Evolutionary conservation across 2,113 vertebrate species (phyloP).

Genomic region (Coptodon bakossiorum): DNA sequence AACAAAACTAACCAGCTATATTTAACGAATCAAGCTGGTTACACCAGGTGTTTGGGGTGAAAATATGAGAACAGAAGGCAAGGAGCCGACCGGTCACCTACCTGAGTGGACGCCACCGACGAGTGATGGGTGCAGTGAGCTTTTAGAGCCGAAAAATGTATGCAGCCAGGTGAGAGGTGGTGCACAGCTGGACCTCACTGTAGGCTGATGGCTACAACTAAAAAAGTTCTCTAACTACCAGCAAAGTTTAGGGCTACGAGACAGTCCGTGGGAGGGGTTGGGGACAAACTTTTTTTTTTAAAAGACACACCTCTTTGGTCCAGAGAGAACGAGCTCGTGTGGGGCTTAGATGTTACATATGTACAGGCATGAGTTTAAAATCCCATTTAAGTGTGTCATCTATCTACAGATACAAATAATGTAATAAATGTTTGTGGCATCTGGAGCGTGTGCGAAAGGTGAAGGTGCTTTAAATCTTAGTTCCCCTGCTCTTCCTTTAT

Average conservation of each 20-base stretch:
- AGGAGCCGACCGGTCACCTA: constrained; percentile 10
- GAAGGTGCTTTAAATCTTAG: background rate
- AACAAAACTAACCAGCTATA: background rate
- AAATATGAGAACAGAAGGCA: background rate
- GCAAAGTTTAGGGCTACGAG: constrained; percentile 52
- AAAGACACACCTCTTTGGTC: constrained; percentile 65
- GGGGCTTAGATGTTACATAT: background rate
- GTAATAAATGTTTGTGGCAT: background rate
- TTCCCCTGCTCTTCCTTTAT: constrained; percentile 11
- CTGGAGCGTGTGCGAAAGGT: background rate
- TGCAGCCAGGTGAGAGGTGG: background rate
- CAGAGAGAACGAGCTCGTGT: background rate
- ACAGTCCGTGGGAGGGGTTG: constrained; percentile 60
- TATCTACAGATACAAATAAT: background rate
- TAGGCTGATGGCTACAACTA: constrained; percentile 9
- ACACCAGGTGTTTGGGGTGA: background rate
- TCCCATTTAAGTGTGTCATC: background rate
- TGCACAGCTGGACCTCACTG: background rate
- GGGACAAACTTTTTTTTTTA: constrained; percentile 25
- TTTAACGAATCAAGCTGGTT: background rate
- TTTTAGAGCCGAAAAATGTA: background rate
- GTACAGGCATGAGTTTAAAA: background rate
- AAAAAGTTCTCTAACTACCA: constrained; percentile 43
- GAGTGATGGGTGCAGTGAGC: background rate
- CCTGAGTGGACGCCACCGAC: constrained; percentile 25